Conservation (phyloP, 1,140 invertebrate genomes). For the Drosophila ironensis region DNA sequence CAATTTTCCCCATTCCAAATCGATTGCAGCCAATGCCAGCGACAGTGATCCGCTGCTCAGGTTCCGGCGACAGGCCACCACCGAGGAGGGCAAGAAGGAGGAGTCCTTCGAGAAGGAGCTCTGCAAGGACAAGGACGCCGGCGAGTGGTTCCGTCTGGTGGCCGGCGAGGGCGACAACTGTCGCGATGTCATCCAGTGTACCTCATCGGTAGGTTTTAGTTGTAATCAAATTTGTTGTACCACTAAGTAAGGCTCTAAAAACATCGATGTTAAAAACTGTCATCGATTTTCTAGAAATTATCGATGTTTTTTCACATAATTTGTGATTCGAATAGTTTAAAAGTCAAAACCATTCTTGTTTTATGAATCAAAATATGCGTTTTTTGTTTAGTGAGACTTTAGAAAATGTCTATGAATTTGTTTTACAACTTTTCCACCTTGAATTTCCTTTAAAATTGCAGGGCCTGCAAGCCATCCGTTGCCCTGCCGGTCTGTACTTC, state of each 20-base stretch:
- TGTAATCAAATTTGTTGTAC: too few species aligned
- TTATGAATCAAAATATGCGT: too few species aligned
- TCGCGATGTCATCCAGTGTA: slow-evolving; percentile 97
- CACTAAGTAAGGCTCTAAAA: too few species aligned
- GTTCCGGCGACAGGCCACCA: slow-evolving; percentile 84
- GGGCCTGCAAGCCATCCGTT: slow-evolving; percentile 95
- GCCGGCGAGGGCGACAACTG: slow-evolving; percentile 95
- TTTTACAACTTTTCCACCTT: neutral
- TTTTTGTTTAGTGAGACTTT: too few species aligned
- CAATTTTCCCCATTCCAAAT: slow-evolving; percentile 29
- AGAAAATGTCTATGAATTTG: too few species aligned
- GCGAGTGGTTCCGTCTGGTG: slow-evolving; percentile 96
- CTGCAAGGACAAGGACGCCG: slow-evolving; percentile 97
- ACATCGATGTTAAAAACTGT: too few species aligned
- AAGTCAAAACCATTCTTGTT: too few species aligned
- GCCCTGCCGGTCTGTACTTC: slow-evolving; percentile 95
- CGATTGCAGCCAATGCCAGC: slow-evolving; percentile 75
- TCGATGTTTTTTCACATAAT: too few species aligned
- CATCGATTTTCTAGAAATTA: too few species aligned
- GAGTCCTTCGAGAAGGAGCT: slow-evolving; percentile 93
- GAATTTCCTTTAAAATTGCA: slow-evolving; percentile 69
- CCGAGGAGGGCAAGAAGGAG: slow-evolving; percentile 87
- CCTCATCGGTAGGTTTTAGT: slow-evolving; percentile 88
- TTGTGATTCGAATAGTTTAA: too few species aligned
- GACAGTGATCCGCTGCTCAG: slow-evolving; percentile 83